Conservation (phyloP, 2,113 vertebrate genomes). For the Pandion haliaetus region DNA sequence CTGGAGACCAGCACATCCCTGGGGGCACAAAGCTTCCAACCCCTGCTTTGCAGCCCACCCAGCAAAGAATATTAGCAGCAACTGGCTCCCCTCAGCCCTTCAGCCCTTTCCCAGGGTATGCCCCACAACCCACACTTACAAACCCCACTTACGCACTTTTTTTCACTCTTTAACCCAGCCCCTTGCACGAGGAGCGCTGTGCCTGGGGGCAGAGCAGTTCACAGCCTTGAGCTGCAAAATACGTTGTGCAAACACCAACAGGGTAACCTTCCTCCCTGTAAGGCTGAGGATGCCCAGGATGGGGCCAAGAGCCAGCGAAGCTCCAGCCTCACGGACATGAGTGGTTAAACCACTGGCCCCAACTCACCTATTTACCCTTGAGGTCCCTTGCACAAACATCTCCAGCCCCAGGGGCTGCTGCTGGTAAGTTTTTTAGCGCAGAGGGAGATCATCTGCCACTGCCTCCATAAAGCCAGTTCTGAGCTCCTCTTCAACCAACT, state of each 20-base stretch:
- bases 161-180: neutral
- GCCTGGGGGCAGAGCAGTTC: neutral
- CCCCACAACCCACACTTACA: neutral
- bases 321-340: neutral
- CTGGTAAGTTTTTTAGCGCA: fast-evolving
- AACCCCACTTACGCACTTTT: neutral
- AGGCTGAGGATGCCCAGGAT: fast-evolving
- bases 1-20: neutral
- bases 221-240: neutral
- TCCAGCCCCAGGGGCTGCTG: neutral
- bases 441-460: neutral
- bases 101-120: neutral
- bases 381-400: neutral
- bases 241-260: neutral
- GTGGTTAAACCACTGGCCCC: neutral
- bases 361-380: neutral
- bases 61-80: neutral
- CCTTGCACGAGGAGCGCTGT: neutral
- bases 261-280: neutral
- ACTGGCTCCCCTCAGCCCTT: neutral
- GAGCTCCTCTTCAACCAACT: neutral
- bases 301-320: neutral
- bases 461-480: neutral
- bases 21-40: neutral
- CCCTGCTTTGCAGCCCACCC: neutral